These are phyloP conservation scores for Cryptus viduatorius DNA, from an alignment of 2,888 invertebrate genomes.

Conservation along the genomic window DNA sequence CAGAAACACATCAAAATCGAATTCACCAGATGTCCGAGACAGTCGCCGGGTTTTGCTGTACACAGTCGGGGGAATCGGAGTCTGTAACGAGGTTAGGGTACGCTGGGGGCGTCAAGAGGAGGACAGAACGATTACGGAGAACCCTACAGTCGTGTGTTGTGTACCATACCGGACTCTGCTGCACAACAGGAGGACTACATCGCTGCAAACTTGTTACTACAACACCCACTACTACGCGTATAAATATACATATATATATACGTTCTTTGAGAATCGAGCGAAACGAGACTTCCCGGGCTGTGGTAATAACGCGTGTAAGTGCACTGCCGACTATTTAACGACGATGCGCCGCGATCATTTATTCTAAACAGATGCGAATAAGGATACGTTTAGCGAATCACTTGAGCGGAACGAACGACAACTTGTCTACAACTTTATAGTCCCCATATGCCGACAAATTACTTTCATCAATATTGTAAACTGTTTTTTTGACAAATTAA, in stretches of 20 bases:
- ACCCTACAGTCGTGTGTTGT: background rate
- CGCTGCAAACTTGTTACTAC: constrained; percentile 22
- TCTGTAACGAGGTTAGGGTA: constrained; percentile 78
- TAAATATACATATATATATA: background rate
- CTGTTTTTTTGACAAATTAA: no score
- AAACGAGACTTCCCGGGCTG: constrained; percentile 45
- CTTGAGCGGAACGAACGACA: no score
- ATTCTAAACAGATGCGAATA: constrained; percentile 5
- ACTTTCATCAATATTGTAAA: no score
- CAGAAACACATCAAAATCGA: constrained; percentile 85
- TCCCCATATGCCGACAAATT: no score
- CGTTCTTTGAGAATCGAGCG: constrained; percentile 50
- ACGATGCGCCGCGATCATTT: background rate
- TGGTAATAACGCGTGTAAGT: constrained; percentile 66
- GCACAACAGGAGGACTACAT: constrained; percentile 2
- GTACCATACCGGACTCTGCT: background rate
- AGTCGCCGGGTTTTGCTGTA: constrained; percentile 71
- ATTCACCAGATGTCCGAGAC: constrained; percentile 84
- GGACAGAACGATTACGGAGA: constrained; percentile 2
- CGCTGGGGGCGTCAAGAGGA: constrained; percentile 48
- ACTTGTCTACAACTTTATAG: no score
- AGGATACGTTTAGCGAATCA: background rate
- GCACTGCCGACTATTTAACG: constrained; percentile 12
- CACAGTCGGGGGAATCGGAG: constrained; percentile 39
- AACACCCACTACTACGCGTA: background rate